Conservation (phyloP, 2,113 vertebrate genomes). For the Recurvirostra avosetta region DNA sequence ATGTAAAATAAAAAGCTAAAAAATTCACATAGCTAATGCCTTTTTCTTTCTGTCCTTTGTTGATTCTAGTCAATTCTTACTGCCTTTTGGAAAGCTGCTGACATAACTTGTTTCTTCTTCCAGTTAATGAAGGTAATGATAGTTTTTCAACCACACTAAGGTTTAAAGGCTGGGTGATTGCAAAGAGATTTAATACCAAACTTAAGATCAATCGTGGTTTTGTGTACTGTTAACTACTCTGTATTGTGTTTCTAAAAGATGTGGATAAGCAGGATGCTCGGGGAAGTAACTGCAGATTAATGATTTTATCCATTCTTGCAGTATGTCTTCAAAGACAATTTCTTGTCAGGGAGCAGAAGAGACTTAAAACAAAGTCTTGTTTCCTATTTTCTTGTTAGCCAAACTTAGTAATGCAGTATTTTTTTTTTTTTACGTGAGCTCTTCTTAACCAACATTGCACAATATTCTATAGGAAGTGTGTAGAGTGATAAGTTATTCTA, state of each 20-base stretch:
- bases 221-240: not conserved
- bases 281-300: not conserved
- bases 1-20: not conserved
- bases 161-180: not conserved
- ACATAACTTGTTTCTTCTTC: not conserved
- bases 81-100: not conserved
- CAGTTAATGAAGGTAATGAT: not conserved
- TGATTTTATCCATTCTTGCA: not conserved
- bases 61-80: not conserved
- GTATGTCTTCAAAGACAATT: not conserved
- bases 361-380: not conserved
- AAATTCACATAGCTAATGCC: not conserved
- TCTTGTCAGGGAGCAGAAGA: not conserved
- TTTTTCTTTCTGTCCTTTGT: not conserved
- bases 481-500: not conserved
- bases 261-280: not conserved
- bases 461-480: not conserved
- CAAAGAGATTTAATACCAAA: not conserved
- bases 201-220: not conserved
- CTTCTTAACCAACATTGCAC: not conserved
- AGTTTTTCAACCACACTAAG: not conserved
- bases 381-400: not conserved
- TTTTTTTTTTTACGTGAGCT: not conserved
- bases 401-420: not conserved
- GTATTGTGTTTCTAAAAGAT: not conserved